Base-by-base conservation (phyloP, 1,140 invertebrate species). In the Drosophila virilis region DNA sequence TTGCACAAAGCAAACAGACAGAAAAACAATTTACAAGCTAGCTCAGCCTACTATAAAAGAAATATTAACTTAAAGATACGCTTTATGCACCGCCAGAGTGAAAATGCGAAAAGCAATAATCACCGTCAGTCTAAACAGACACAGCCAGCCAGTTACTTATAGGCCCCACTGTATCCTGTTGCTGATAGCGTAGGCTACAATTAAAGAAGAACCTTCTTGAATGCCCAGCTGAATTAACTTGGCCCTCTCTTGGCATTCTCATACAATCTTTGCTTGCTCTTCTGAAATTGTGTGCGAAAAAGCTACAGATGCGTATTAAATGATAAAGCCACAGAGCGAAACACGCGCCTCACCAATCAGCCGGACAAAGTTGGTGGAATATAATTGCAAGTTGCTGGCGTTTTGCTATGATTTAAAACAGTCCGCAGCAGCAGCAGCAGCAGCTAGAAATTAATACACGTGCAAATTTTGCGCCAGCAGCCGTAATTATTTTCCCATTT, bases 401-500 rank as follows among this genome's bases (percentile, higher is more conserved):
- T 77, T 84, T 71, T 80, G 81, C 81, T 85, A 80, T 74, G 81
- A 85, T 84, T 84, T 85, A 85, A 84, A 84, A 72, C 66, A 78
- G 72, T 43, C 58, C 42, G 66, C 57, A 62, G 62, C 40, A 35
- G 17, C 62, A 68, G 17, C 62, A 68, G 55, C 46, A 50, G 61
- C 51, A 70, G 51, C 68, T 65, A 62, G 71, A 84, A 84, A 89
- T 82, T 77, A 80, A 80, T 80, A 71, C 80, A 89, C 80, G 80
- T 84, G 85, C 84, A 83, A 84, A 89, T 78, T 89, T 82, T 71
- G 67, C 65, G 70, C 65, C 58, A 75, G 74, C 73, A 84, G 60
- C 72, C 77, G 80, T 89, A 89, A 89, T 89, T 89, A 89, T 89
- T 89, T 89, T 89, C 61, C 65, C 78, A 72, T 84, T 89, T 89